Evolutionary conservation across 2,888 invertebrate genomes (phyloP), one percentile per base, ranked within the genome.

Genomic region (Brenthis daphne): DNA sequence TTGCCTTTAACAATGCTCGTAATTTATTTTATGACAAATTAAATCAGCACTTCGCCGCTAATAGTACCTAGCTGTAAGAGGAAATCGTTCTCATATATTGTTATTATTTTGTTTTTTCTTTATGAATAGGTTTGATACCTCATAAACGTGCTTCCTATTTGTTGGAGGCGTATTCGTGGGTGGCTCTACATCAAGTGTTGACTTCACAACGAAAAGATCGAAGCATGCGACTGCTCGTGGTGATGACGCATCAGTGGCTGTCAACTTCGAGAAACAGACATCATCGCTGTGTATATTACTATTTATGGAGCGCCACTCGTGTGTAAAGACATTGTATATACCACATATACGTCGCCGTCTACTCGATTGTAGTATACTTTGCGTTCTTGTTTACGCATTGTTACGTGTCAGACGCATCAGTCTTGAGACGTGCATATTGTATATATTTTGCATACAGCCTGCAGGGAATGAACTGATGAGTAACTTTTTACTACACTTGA

Each of bases 241-340:
- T 76, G 80, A 83, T 90, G 91, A 90, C 89, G 86, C 89, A 90
- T 74, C 71, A 51, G 47, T 60, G 68, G 48, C 60, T 66, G 73
- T 75, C 76, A 73, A 74, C 67, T 74, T 70, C 64, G 73, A 73
- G 72, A 72, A 73, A 72, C 71, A 75, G 75, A 76, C 71, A 70
- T 69, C 70, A 70, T 70, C 57, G 67, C 68, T 71, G 74, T 76
- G 67, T 76, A 70, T 76, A 86, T 84, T 84, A 81, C 90, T 87
- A 87, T 89, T 86, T 90, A 88, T 82, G 89, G 89, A 75, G 72
- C 71, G 73, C 70, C 74, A 74, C 60, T 68, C 80, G 70, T 68
- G 68, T 65, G 60, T 65, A 65, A 58, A 67, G 71, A 65, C 69
- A 69, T 20, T 20, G 20, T 77, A 78, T 75, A 76, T 60, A 60